Evolutionary conservation across 2,113 vertebrate genomes (phyloP).

Genomic region (Odontophorus gujanensis): DNA sequence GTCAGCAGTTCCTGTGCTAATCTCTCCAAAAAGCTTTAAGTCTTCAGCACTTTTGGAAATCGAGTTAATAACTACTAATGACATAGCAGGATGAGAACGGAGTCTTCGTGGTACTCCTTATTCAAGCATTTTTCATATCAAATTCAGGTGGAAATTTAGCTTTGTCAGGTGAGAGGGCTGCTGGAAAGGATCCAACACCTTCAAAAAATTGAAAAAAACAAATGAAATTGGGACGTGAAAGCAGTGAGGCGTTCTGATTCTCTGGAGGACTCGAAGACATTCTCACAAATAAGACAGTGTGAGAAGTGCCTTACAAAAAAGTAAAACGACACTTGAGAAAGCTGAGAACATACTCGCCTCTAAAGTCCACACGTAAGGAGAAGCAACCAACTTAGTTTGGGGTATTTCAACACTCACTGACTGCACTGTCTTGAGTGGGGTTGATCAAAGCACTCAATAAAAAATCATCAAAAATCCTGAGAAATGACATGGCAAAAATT

Average conservation of each 20-base stretch:
- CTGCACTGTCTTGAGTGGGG: neutral
- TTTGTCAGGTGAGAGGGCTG: slow-evolving; percentile 25
- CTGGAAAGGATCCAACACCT: slow-evolving; percentile 60
- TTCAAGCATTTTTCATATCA: slow-evolving; percentile 60
- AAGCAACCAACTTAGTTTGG: neutral
- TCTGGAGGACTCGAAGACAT: neutral
- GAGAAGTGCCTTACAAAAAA: neutral
- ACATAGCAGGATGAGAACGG: slow-evolving; percentile 44
- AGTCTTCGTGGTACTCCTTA: slow-evolving; percentile 31
- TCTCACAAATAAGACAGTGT: neutral
- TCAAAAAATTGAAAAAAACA: neutral
- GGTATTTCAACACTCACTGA: neutral
- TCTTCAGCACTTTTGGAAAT: slow-evolving; percentile 65
- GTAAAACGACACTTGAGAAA: neutral
- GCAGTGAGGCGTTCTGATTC: slow-evolving; percentile 3
- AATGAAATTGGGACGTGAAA: slow-evolving; percentile 37
- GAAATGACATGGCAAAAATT: slow-evolving; percentile 35
- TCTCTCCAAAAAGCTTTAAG: slow-evolving; percentile 58
- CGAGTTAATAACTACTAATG: slow-evolving; percentile 67
- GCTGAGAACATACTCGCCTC: neutral
- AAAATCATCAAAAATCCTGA: slow-evolving; percentile 38
- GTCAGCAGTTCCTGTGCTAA: slow-evolving; percentile 60
- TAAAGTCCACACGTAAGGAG: neutral
- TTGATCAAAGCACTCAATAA: slow-evolving; percentile 52
- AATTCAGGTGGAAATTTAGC: slow-evolving; percentile 36